A percentile compares a stretch with the other conserved stretches of the same genome.
These are phyloP conservation scores for Andrena fulva DNA, from an alignment of 2,888 invertebrate species.

Conservation along the genomic window DNA sequence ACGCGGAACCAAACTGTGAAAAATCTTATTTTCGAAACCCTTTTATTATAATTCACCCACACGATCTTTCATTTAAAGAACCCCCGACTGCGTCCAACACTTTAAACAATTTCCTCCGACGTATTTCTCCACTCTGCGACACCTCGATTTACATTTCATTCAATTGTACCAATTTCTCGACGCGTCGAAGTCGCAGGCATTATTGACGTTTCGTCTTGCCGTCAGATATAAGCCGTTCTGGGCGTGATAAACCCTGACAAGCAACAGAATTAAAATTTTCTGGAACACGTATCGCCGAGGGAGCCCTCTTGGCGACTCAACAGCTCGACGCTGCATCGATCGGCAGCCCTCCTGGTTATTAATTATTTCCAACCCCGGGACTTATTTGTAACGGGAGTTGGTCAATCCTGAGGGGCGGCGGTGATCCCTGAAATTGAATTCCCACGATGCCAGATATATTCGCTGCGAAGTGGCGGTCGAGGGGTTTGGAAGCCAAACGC, in stretches of 20 bases:
- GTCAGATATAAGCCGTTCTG: not conserved
- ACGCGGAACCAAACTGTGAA: no score
- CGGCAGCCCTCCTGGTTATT: conserved; percentile 37
- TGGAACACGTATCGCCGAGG: not conserved
- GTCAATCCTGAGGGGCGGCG: conserved; percentile 60
- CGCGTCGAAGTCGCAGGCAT: not conserved
- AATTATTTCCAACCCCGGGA: conserved; percentile 53
- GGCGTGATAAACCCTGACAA: not conserved
- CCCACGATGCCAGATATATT: conserved; percentile 55
- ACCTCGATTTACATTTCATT: not conserved
- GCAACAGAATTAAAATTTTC: not conserved
- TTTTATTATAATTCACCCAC: no score
- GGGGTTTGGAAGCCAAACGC: not conserved
- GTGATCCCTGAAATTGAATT: conserved; percentile 70
- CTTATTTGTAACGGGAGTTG: conserved; percentile 41
- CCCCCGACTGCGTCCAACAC: no score
- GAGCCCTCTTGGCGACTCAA: conserved; percentile 7
- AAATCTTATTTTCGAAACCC: no score
- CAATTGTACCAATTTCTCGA: not conserved
- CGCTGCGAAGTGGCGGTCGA: conserved; percentile 38
- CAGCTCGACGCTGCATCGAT: conserved; percentile 24
- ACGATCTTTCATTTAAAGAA: no score
- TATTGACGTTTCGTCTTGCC: conserved; percentile 2
- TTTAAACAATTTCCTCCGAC: no score
- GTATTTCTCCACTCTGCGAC: not conserved